Base-by-base conservation (phyloP, 1,140 invertebrate species). In the Drosophila insularis region DNA sequence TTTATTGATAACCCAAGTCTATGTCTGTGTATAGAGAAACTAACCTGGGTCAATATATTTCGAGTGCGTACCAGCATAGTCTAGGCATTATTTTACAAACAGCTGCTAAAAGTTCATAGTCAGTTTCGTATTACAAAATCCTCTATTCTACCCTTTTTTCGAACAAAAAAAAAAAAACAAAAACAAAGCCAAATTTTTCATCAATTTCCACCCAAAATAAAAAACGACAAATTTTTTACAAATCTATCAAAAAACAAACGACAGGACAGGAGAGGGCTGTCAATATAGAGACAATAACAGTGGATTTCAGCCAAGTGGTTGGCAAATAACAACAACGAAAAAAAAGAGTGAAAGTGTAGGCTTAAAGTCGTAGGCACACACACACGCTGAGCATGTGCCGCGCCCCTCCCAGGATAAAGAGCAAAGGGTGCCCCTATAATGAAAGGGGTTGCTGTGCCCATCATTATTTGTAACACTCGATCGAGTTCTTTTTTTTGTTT, bases 401-500 rank as follows among this genome's bases (percentile, higher is more conserved):
- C 32, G 32, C 32, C 32, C 10, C 32, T 43, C 17, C 14, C 43
- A 46, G 14, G 7, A 17, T 2, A 46, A 17, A 8, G 43, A 46
- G 14, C 14, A 1, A 50, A 50, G 43, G 43, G 43, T 50, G 43
- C 43, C 17, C 43, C 43, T 50, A 66, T 19, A 58, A 13, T 10
- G 2, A 31, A 58, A 80, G 74, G 74, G 68, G 63, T 43, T 27
- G 59, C 63, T 66, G 70, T 89, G 85, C 84, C 84, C 84, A 84
- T 84, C 80, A 55, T 71, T 46, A 89, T 89, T 89, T 89, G 84
- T 89, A 84, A 80, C 84, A 82, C 76, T 84, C 84, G 80, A 89
- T 80, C 76, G 73, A 74, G 73, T 58, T 55, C 37, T n/a, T 2
- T 35, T 14, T 56, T 68, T 35, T 14, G 46, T 68, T 76, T 59